Evolutionary conservation across 2,888 invertebrate species (phyloP), one percentile per base, ranked within the genome.

Genomic region (Eristalinus sepulchralis): DNA sequence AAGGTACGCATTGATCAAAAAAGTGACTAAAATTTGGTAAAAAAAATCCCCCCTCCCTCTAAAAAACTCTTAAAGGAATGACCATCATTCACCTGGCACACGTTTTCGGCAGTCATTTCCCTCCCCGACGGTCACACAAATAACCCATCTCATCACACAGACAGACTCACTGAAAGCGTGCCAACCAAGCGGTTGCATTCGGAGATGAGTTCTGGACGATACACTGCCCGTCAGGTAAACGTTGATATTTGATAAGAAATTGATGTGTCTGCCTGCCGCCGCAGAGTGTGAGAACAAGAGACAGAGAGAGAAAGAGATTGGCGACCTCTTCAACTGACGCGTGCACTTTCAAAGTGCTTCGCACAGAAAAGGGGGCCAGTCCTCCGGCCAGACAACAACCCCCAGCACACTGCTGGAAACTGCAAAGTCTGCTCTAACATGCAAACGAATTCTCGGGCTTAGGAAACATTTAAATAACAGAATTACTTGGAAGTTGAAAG

Each of bases 401-500:
- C 11, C 34, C 24, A 1, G 10, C 17, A 11, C 33, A 63, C 64
- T 39, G 36, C 10, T 31, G 63, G 39, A 82, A 77, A 82, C 53
- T 82, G 85, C 82, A 82, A 77, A 78, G 77, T 77, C 77, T 82
- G 85, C 82, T 73, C 70, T 73, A 85, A 82, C 82, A 85, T 85
- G 72, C 85, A 82, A 85, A 82, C 77, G 82, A 85, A 85, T 70
- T 55, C 77, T 85, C 72, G 55, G 67, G 63, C 77, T 85, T 82
- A 82, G 47, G 73, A 85, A 85, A 82, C 68, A 82, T 85, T 85
- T 78, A 85, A 82, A 82, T 85, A 77, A 85, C 82, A 73, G 82
- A 85, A 82, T 76, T 82, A 85, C 85, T 78, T 39, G 36, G 60
- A 70, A 64, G 77, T 57, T 27, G 57, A 39, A n/a, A 39, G 57